These are phyloP conservation scores for Acridotheres tristis DNA, from an alignment of 2,797 vertebrate genomes.

Conservation along the genomic window DNA sequence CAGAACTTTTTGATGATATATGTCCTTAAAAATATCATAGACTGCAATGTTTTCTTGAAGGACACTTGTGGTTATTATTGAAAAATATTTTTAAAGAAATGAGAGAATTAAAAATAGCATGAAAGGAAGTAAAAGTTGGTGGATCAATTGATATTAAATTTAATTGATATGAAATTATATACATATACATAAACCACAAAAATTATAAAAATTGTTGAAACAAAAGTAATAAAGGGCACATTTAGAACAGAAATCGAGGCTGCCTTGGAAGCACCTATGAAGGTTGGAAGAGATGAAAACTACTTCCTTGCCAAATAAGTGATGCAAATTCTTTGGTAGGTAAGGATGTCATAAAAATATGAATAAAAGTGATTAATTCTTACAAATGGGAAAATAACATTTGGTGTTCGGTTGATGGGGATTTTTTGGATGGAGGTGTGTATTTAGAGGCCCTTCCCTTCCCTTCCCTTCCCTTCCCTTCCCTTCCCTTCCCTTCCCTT, in stretches of 20 bases:
- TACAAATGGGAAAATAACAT: background rate
- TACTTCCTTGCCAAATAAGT: background rate
- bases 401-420: background rate
- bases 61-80: background rate
- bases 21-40: background rate
- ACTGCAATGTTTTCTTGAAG: background rate
- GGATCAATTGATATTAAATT: background rate
- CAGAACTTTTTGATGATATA: fast-evolving
- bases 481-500: too few relatives aligned
- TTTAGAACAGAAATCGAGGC: background rate
- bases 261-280: background rate
- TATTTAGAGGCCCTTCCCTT: too few relatives aligned
- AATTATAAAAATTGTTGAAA: background rate
- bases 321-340: background rate
- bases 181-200: background rate
- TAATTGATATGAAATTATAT: background rate
- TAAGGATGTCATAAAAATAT: background rate
- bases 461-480: too few relatives aligned
- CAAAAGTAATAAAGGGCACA: background rate
- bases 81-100: background rate
- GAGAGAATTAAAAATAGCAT: background rate
- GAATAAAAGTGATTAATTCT: background rate
- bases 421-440: fast-evolving
- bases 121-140: background rate
- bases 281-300: background rate